Base-by-base conservation (phyloP, 2,888 invertebrate genomes). In the Volucella zonaria region DNA sequence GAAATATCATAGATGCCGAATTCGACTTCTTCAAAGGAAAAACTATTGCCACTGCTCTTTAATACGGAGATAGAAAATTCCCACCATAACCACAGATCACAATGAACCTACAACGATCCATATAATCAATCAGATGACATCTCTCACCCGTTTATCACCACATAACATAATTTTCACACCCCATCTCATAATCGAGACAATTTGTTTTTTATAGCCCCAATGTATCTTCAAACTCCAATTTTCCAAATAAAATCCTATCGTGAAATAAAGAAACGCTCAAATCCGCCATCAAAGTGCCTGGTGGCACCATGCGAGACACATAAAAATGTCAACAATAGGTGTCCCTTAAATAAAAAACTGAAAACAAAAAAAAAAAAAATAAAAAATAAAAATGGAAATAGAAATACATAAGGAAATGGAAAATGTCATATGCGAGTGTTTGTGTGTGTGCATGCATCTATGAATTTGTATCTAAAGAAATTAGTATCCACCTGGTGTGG, bases 401-500 rank as follows among this genome's bases (percentile, higher is more conserved):
- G 18, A 3, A 23, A 23, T 56, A 14, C 56, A 66, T 68, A 43
- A 23, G 81, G 42, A 74, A 80, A 80, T 80, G 59, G 59, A n/a
- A 52, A 81, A 54, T 75, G 51, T 58, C 70, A 62, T 62, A 43
- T 58, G 31, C 6, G 31, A 31, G 6, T 31, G 6, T 31, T 31
- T 1, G 31, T 31, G 52, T 61, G 47, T 73, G 70, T 70, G 71
- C 70, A 79, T 83, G 79, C 71, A 79, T 79, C 68, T 64, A 61
- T 52, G 58, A 78, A 78, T 54, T 58, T 78, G n/a, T 67, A 42
- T 78, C 68, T 68, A 64, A 74, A 73, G 66, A 78, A 82, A 78
- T 82, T 78, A 82, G 64, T 79, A 64, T 74, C 68, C 87, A 88
- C 89, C 89, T 89, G 87, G 87, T 88, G 87, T 54, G 89, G 88